Evolutionary conservation across 2,888 invertebrate genomes (phyloP).

Genomic region (Agonum fuliginosum): DNA sequence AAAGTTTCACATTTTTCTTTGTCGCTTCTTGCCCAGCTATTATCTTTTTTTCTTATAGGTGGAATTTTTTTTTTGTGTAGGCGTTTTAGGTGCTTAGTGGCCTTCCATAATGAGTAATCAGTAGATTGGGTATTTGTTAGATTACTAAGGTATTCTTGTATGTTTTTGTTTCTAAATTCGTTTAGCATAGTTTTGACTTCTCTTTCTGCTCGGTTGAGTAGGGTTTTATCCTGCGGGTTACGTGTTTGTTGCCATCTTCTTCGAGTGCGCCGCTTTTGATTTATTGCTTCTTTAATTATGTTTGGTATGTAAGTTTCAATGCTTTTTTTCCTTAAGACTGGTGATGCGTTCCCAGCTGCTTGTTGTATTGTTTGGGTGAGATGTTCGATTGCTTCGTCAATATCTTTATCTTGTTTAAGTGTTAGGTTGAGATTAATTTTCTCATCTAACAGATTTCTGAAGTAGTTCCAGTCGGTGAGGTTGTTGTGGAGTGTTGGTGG

Average conservation of each 20-base stretch:
- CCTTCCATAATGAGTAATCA: constrained; percentile 59
- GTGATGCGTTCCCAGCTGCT: constrained; percentile 35
- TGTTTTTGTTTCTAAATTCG: constrained; percentile 38
- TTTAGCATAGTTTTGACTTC: constrained; percentile 15
- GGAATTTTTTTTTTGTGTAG: constrained; percentile 58
- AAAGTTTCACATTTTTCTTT: constrained; percentile 63
- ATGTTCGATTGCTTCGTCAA: constrained; percentile 1
- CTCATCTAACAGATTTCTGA: background rate
- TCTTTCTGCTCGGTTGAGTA: constrained; percentile 33
- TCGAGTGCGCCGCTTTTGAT: constrained; percentile 40
- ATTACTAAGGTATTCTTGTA: background rate
- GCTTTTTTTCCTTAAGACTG: constrained; percentile 1
- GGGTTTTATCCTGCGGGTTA: constrained; percentile 49
- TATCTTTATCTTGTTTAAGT: background rate
- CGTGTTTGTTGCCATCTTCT: constrained; percentile 46
- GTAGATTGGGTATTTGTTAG: constrained; percentile 30
- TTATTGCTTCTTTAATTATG: constrained; percentile 32
- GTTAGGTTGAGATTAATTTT: constrained; percentile 16
- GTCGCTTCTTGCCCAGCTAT: constrained; percentile 62
- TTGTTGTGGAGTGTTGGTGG: constrained; percentile 4
- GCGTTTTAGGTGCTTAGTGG: constrained; percentile 57
- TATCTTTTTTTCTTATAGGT: constrained; percentile 60
- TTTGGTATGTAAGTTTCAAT: background rate
- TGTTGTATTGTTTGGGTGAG: constrained; percentile 7
- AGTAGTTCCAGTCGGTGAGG: constrained; percentile 24